A percentile compares a stretch with the other conserved stretches of the same genome.
phyloP scores from a whole-genome alignment of 2,113 vertebrate species.

The Arenaria interpres region DNA sequence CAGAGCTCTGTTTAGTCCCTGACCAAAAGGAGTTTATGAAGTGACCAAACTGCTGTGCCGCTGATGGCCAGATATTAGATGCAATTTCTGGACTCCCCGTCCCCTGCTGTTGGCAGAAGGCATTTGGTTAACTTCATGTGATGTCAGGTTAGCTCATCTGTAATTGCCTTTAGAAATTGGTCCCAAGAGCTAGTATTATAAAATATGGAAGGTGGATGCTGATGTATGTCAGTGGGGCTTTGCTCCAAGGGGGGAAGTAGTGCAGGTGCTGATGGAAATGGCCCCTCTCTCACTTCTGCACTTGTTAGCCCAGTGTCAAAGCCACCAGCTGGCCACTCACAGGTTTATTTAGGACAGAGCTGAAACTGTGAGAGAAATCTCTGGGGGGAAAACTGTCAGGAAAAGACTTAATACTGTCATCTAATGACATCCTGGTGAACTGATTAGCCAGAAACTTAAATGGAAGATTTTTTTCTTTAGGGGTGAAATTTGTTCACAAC shows the following conservation, averaged over 20 bases:
- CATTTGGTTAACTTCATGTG: not conserved
- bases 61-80: not conserved
- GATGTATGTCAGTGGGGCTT: not conserved
- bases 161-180: not conserved
- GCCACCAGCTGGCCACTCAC: fast-evolving
- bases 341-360: not conserved
- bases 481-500: not conserved
- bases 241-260: not conserved
- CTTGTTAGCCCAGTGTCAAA: not conserved
- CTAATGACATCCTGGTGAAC: not conserved
- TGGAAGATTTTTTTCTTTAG: not conserved
- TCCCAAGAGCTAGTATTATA: not conserved
- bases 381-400: not conserved
- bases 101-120: not conserved
- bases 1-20: not conserved
- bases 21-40: not conserved
- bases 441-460: not conserved
- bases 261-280: not conserved
- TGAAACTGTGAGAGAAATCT: not conserved
- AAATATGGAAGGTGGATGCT: not conserved
- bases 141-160: not conserved
- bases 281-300: not conserved
- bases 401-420: not conserved
- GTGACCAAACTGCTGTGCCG: not conserved
- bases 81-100: not conserved